These are phyloP conservation scores for Spheniscus mendiculus DNA, from an alignment of 2,113 vertebrate genomes.

Conservation along the genomic window DNA sequence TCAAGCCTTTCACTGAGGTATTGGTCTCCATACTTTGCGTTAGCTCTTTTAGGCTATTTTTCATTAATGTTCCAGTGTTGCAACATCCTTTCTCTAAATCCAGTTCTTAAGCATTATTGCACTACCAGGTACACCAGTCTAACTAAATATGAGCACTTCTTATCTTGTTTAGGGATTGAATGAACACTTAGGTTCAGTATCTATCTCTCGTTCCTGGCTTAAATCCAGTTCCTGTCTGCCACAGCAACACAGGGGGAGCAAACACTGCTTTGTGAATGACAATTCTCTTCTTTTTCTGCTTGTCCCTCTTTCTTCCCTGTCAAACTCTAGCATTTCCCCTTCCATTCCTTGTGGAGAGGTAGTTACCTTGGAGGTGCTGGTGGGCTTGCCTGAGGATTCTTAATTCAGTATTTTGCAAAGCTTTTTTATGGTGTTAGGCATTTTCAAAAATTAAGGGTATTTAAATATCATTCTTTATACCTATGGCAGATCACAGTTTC, in stretches of 20 bases:
- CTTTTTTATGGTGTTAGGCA: neutral
- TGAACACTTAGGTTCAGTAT: neutral
- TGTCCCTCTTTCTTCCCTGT: neutral
- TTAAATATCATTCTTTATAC: neutral
- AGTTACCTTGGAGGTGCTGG: neutral
- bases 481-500: neutral
- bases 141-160: neutral
- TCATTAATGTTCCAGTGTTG: neutral
- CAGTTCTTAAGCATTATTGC: neutral
- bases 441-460: neutral
- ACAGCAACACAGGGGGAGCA: neutral
- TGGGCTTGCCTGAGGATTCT: neutral
- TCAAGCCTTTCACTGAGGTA: neutral
- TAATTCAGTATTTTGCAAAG: neutral
- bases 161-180: neutral
- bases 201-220: neutral
- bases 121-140: neutral
- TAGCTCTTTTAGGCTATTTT: neutral
- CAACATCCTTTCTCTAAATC: neutral
- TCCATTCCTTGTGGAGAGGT: neutral
- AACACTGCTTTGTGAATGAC: neutral
- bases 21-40: neutral
- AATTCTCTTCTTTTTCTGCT: neutral
- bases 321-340: neutral
- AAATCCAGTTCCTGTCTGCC: neutral